phyloP scores from a whole-genome alignment of 2,888 invertebrate genomes.

The Pseudococcus longispinus region DNA sequence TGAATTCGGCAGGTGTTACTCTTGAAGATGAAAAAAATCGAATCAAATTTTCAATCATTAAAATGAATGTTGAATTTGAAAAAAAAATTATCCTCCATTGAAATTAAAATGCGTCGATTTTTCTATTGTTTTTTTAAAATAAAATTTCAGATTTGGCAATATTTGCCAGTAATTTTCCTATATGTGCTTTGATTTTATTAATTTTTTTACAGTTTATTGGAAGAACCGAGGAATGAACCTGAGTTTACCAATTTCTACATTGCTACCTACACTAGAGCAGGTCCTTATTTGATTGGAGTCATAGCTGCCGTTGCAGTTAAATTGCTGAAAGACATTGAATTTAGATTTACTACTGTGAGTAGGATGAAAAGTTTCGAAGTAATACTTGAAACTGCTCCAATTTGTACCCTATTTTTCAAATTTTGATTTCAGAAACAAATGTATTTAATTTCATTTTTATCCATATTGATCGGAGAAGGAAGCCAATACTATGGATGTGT shows the following conservation, averaged over 20 bases:
- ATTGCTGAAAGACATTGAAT: constrained; percentile 1
- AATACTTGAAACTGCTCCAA: not conserved
- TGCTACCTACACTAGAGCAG: constrained; percentile 49
- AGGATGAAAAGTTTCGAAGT: not conserved
- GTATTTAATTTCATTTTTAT: not conserved
- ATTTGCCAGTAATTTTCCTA: not conserved
- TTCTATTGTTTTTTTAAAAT: too few relatives aligned
- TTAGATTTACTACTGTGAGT: constrained; percentile 44
- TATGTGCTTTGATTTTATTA: not conserved
- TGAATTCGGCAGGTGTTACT: too few relatives aligned
- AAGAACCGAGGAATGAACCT: constrained; percentile 41
- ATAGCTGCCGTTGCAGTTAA: not conserved
- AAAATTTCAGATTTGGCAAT: too few relatives aligned
- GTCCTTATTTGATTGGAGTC: constrained; percentile 47
- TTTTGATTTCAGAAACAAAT: constrained; percentile 35
- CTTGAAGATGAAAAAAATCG: too few relatives aligned
- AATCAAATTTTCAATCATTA: too few relatives aligned
- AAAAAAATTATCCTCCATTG: too few relatives aligned
- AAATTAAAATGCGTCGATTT: too few relatives aligned
- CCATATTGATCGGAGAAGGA: constrained; percentile 35
- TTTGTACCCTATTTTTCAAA: not conserved
- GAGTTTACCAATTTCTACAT: constrained; percentile 52
- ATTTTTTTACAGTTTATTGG: constrained; percentile 47
- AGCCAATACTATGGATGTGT: constrained; percentile 38
- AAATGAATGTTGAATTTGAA: too few relatives aligned